These are phyloP conservation scores for Doryteuthis pealeii DNA, from an alignment of 1,140 invertebrate species.

Conservation along the genomic window DNA sequence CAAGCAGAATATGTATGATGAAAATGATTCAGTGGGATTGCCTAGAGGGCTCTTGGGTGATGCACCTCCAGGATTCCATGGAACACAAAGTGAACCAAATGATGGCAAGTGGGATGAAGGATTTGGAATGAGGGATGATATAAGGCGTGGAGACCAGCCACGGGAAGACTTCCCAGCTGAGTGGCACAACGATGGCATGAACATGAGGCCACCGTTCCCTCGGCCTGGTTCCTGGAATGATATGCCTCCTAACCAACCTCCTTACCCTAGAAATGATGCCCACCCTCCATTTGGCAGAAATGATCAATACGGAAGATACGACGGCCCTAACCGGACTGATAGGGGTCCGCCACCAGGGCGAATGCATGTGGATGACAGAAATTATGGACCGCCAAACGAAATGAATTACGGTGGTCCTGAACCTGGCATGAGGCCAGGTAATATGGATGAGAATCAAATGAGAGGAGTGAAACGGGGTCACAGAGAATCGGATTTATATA, in stretches of 20 bases:
- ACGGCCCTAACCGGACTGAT: neutral
- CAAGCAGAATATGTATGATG: neutral
- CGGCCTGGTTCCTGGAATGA: conserved; percentile 5
- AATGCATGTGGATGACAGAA: neutral
- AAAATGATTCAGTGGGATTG: neutral
- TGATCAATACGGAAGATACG: neutral
- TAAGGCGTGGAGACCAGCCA: neutral
- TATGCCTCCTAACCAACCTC: conserved; percentile 1
- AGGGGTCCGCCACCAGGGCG: neutral
- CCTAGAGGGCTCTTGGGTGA: conserved; percentile 30
- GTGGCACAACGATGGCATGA: neutral
- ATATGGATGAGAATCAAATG: neutral
- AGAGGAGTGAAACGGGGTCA: neutral
- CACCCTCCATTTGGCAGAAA: neutral
- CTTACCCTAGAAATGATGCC: neutral
- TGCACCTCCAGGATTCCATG: conserved; percentile 22
- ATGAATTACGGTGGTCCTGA: neutral
- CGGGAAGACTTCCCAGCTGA: neutral
- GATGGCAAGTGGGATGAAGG: neutral
- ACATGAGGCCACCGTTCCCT: neutral
- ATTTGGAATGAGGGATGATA: conserved; percentile 3
- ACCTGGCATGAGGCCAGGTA: neutral
- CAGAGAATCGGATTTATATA: conserved; percentile 13
- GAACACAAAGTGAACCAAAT: neutral
- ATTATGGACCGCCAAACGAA: conserved; percentile 1